Evolutionary conservation across 2,797 vertebrate genomes (phyloP).

Genomic region (Synanceia verrucosa): DNA sequence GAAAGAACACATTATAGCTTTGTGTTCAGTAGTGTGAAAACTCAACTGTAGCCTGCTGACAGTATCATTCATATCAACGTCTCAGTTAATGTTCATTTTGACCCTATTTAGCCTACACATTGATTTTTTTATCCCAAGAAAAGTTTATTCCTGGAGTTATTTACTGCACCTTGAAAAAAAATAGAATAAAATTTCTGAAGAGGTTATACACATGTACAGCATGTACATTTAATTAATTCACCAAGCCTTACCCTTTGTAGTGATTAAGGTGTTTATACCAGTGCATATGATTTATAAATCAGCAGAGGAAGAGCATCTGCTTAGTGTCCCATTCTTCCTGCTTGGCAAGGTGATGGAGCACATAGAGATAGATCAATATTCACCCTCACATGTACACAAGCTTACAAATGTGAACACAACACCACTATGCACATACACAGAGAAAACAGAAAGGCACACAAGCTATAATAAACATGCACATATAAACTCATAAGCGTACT

Average conservation of each 20-base stretch:
- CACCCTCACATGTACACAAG: slow-evolving; percentile 18
- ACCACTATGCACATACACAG: background rate
- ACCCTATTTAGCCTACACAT: slow-evolving; percentile 40
- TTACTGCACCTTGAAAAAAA: slow-evolving; percentile 13
- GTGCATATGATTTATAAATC: slow-evolving; percentile 75
- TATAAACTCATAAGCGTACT: slow-evolving; percentile 34
- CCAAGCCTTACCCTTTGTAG: slow-evolving; percentile 27
- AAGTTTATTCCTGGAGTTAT: slow-evolving; percentile 40
- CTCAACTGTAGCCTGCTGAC: background rate
- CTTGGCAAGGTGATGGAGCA: slow-evolving; percentile 77
- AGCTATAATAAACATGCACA: slow-evolving; percentile 23
- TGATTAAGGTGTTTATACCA: slow-evolving; percentile 76
- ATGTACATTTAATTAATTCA: slow-evolving; percentile 57
- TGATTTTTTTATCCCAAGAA: slow-evolving; percentile 35
- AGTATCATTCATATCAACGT: slow-evolving; percentile 31
- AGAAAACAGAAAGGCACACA: background rate
- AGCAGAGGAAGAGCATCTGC: slow-evolving; percentile 65
- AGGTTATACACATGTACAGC: slow-evolving; percentile 27
- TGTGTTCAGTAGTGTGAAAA: slow-evolving; percentile 4
- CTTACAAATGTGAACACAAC: slow-evolving; percentile 1
- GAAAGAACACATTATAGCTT: background rate
- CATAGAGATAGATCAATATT: slow-evolving; percentile 74
- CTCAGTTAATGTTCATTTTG: slow-evolving; percentile 22
- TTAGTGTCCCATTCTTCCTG: slow-evolving; percentile 74
- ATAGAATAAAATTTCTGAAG: slow-evolving; percentile 31